Percentiles rank a stretch among this genome's conserved stretches.
Evolutionary conservation across 2,113 vertebrate species (phyloP).

Genomic region (Platichthys stellatus): DNA sequence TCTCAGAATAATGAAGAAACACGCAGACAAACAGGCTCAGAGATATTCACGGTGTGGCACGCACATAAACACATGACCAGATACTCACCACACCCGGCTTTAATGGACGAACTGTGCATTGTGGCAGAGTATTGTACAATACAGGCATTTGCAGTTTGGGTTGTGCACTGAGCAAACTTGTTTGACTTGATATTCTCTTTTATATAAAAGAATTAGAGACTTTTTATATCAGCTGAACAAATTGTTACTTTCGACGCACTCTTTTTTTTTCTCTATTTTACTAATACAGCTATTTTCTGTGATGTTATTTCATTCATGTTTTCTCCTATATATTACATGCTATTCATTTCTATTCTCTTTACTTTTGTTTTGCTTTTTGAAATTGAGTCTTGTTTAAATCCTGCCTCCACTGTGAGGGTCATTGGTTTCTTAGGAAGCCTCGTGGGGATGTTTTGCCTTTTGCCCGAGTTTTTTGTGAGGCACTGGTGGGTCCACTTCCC

Average conservation of each 20-base stretch:
- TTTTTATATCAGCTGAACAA: neutral
- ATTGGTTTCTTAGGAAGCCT: no score
- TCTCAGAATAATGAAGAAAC: conserved; percentile 46
- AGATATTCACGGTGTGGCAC: neutral
- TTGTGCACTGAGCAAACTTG: conserved; percentile 32
- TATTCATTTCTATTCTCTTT: no score
- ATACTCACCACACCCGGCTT: conserved; percentile 22
- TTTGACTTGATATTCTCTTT: conserved; percentile 19
- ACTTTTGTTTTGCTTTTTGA: no score
- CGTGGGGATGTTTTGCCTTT: no score
- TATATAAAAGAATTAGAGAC: neutral
- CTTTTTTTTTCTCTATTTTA: no score
- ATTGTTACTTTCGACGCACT: neutral
- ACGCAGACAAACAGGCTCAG: conserved; percentile 22
- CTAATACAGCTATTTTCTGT: no score
- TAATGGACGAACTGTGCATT: conserved; percentile 33
- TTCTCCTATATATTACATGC: no score
- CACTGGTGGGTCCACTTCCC: no score
- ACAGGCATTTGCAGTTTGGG: neutral
- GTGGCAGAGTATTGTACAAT: neutral
- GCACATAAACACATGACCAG: neutral
- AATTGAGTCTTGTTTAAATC: no score
- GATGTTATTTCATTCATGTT: no score
- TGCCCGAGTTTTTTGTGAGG: no score
- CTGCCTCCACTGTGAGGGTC: no score